phyloP scores from a whole-genome alignment of 2,113 vertebrate species.

The Aleadryas rufinucha region DNA sequence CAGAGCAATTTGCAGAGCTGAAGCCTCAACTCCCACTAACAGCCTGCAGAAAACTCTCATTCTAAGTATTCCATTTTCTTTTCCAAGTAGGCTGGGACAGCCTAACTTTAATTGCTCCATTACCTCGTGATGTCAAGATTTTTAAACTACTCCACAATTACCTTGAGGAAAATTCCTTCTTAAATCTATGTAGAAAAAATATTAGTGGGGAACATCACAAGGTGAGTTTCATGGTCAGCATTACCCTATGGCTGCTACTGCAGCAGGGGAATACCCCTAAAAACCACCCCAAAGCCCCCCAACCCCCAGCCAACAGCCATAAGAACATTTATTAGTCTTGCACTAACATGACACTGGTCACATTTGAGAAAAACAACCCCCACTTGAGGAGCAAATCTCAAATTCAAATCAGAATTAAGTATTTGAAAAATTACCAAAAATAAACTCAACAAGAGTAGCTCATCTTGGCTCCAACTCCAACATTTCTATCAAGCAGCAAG shows the following conservation, averaged over 20 bases:
- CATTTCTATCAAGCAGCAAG: not conserved
- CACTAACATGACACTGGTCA: not conserved
- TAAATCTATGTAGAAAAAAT: not conserved
- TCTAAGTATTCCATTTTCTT: not conserved
- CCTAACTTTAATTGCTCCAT: not conserved
- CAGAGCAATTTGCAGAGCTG: not conserved
- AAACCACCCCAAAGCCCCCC: not conserved
- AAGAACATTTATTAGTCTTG: not conserved
- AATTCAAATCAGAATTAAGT: not conserved
- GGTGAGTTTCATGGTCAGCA: not conserved
- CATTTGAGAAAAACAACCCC: fast-evolving
- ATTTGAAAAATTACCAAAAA: not conserved
- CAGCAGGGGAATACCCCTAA: not conserved
- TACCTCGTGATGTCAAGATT: not conserved
- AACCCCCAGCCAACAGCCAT: not conserved
- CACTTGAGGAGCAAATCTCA: not conserved
- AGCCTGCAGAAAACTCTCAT: not conserved
- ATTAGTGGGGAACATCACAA: not conserved
- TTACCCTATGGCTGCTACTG: not conserved
- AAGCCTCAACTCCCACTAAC: not conserved
- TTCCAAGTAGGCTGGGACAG: not conserved
- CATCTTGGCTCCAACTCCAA: not conserved
- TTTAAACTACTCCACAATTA: not conserved
- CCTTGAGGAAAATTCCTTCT: not conserved
- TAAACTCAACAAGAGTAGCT: not conserved